Conservation (phyloP, 2,113 vertebrate genomes). For the Lichenostomus cassidix region DNA sequence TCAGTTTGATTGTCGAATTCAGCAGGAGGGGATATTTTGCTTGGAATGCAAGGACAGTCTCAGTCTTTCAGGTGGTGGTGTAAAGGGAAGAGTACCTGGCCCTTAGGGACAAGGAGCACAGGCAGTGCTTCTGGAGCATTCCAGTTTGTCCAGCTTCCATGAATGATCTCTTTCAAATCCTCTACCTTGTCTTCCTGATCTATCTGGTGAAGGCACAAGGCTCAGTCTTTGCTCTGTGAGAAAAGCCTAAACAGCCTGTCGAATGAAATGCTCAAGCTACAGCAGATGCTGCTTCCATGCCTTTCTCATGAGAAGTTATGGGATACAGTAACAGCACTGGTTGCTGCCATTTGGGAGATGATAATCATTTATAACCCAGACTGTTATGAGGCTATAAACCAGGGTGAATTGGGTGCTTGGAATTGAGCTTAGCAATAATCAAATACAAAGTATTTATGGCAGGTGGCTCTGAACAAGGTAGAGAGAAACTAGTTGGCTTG, state of each 20-base stretch:
- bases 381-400: conserved; percentile 24
- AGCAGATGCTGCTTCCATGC: background rate
- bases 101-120: background rate
- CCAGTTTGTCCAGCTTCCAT: background rate
- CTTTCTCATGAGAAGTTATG: background rate
- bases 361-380: conserved; percentile 36
- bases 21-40: background rate
- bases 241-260: background rate
- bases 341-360: conserved; percentile 6
- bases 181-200: background rate
- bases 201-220: background rate
- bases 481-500: background rate
- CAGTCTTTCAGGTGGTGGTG: background rate
- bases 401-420: background rate
- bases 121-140: background rate
- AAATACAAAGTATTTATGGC: conserved; percentile 13
- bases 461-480: background rate
- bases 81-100: background rate
- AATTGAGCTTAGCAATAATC: conserved; percentile 18
- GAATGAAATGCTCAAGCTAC: background rate
- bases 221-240: background rate
- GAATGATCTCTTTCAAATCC: background rate
- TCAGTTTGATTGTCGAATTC: background rate
- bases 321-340: background rate
- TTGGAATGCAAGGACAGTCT: background rate